Conservation (phyloP, 2,888 invertebrate species). For the Pachliopta kotzebuea region DNA sequence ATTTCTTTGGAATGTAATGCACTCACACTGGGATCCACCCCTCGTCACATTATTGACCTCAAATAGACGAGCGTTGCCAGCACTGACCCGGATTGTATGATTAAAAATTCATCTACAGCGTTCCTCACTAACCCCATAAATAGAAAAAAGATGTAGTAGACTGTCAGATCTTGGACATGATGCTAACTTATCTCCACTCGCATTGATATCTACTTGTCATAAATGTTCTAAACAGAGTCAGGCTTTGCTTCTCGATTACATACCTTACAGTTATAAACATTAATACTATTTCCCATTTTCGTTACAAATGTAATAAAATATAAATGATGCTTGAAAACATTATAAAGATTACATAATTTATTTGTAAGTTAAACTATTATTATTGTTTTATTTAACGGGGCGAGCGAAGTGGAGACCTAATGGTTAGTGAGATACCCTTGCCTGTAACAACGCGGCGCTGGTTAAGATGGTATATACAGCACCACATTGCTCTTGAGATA, state of each 20-base stretch:
- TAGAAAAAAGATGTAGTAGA: constrained; percentile 11
- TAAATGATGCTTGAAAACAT: no score
- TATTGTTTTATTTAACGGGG: no score
- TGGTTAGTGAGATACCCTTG: no score
- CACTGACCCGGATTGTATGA: constrained; percentile 29
- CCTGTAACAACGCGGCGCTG: no score
- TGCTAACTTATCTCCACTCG: constrained; percentile 8
- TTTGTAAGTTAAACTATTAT: no score
- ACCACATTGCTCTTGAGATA: no score
- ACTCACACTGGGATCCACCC: constrained; percentile 21
- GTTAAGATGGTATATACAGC: no score
- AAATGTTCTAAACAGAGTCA: background rate
- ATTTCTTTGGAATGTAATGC: constrained; percentile 11
- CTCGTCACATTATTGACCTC: constrained; percentile 20
- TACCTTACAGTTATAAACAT: background rate
- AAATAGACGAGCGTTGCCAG: constrained; percentile 12
- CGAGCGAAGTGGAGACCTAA: no score
- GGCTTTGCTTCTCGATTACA: background rate
- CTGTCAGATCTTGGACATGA: constrained; percentile 8
- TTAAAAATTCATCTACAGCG: constrained; percentile 30
- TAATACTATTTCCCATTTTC: background rate
- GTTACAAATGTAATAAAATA: background rate
- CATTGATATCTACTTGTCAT: background rate
- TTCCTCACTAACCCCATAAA: constrained; percentile 14
- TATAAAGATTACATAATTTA: no score